Evolutionary conservation across 2,888 invertebrate genomes (phyloP), one percentile per base, ranked within the genome.

Genomic region (Zygogramma bicolorata): DNA sequence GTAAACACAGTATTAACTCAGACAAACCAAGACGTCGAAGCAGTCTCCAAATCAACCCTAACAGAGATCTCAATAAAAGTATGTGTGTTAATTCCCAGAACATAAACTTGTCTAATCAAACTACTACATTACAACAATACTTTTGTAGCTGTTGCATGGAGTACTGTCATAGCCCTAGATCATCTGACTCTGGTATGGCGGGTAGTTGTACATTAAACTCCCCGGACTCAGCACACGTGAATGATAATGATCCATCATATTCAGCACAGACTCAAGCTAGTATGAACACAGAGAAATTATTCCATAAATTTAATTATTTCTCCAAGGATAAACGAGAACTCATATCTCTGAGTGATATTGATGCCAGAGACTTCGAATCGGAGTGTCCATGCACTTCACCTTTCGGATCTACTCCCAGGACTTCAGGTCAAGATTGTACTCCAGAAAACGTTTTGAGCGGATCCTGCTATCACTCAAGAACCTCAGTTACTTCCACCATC

Each of bases 141-240:
- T 79, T 79, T 68, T 85, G 85, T 75, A 75, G 82, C 25, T 85
- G 85, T 68, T 84, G 85, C 62, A 75, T 77, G 62, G 84, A 84
- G 49, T 78, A 80, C 61, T 92, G 91, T 75, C 91, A 84, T 68
- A 94, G 93, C 85, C 92, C 92, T 0, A 88, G 93, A 75, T 94
- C 93, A 6, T 95, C 95, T 15, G 94, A 94, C 85, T 95, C 95
- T 0, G 96, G 96, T 25, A 93, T 96, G 88, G 95, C 94, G 0
- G 95, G 95, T 27, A 95, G 94, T 86, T 94, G 93, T 82, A 92
- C 92, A 68, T 88, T 94, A 73, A 91, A 93, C 4, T 93, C 93
- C 0, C 93, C 93, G 0, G 93, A 93, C 85, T 88, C 91, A n/a
- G 81, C 82, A 4, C 79, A 80, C 58, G 68, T 77, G 1, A 81